A percentile compares a stretch with the other conserved stretches of the same genome.
phyloP scores from a whole-genome alignment of 2,888 invertebrate genomes.

The Diarsia dahlii region DNA sequence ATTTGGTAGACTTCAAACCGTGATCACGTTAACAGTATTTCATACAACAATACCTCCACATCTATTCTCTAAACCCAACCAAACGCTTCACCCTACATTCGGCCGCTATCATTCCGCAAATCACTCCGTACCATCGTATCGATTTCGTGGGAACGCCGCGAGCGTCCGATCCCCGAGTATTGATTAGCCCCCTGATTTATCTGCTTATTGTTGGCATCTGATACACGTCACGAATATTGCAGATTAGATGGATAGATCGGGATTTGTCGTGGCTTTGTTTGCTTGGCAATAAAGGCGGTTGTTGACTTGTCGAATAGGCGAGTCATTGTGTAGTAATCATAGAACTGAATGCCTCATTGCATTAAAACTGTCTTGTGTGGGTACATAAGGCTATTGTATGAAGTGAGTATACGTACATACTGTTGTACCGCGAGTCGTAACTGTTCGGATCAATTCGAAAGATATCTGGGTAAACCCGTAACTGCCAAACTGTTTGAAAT shows the following conservation, averaged over 20 bases:
- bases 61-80: slow-evolving; percentile 22
- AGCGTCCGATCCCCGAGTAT: slow-evolving; percentile 74
- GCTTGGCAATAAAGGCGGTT: slow-evolving; percentile 40
- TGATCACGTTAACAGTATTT: slow-evolving; percentile 20
- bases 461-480: neutral
- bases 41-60: slow-evolving; percentile 8
- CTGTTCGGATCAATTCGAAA: neutral
- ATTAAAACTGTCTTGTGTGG: neutral
- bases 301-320: slow-evolving; percentile 29
- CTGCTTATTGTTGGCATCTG: slow-evolving; percentile 78
- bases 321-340: slow-evolving; percentile 16
- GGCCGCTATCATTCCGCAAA: slow-evolving; percentile 75
- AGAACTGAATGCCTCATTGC: neutral
- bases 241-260: slow-evolving; percentile 52
- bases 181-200: slow-evolving; percentile 80
- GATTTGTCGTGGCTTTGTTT: slow-evolving; percentile 59
- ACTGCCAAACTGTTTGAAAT: neutral
- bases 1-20: neutral
- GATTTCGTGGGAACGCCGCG: slow-evolving; percentile 82
- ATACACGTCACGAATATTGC: slow-evolving; percentile 76
- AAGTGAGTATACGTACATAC: neutral
- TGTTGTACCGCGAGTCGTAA: neutral
- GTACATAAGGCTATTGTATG: neutral
- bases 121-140: slow-evolving; percentile 59
- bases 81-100: slow-evolving; percentile 59